phyloP scores from a whole-genome alignment of 2,797 vertebrate species.

The Antennarius maculatus region DNA sequence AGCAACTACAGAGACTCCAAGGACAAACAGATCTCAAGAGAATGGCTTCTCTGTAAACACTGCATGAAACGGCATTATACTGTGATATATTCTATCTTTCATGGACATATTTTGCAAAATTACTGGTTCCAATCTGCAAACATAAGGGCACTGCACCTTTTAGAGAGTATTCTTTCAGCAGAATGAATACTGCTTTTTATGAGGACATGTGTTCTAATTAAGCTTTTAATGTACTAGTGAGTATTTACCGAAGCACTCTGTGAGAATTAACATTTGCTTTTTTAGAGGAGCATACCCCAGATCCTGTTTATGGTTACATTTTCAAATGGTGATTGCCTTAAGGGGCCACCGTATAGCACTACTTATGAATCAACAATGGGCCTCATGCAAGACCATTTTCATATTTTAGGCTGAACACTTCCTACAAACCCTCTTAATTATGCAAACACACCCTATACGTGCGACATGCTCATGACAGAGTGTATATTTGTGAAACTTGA shows the following conservation, averaged over 20 bases:
- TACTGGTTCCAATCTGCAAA: not conserved
- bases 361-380: constrained; percentile 1
- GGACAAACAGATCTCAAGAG: constrained; percentile 11
- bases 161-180: not conserved
- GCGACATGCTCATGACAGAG: not conserved
- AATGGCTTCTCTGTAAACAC: not conserved
- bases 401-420: not conserved
- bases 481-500: not conserved
- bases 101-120: not conserved
- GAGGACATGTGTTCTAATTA: not conserved
- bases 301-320: not conserved
- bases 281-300: not conserved
- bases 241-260: not conserved
- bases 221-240: not conserved
- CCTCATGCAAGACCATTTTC: not conserved
- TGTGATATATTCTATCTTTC: not conserved
- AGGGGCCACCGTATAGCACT: not conserved
- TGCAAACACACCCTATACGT: not conserved
- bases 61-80: not conserved
- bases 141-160: not conserved
- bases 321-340: not conserved
- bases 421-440: not conserved
- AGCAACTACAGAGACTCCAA: constrained; percentile 9
- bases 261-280: constrained; percentile 5
- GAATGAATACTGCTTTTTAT: not conserved